phyloP scores from a whole-genome alignment of 2,797 vertebrate genomes.

The Xiphorhynchus erythropygius region DNA sequence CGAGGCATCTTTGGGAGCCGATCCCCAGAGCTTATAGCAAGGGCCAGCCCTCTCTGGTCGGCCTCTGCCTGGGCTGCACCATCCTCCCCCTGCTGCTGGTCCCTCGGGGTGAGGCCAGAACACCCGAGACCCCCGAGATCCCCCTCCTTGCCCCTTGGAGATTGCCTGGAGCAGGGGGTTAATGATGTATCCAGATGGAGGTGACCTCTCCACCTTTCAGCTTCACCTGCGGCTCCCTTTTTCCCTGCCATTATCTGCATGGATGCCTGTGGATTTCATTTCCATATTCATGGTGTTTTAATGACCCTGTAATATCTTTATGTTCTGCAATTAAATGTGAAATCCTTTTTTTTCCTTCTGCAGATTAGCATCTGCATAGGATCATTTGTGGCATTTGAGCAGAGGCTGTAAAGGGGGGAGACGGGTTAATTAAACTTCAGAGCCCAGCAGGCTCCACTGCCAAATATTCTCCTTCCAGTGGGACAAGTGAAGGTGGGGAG shows the following conservation, averaged over 20 bases:
- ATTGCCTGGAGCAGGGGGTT: background rate
- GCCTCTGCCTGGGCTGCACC: background rate
- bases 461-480: background rate
- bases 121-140: fast-evolving
- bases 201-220: constrained; percentile 9
- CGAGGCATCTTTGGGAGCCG: fast-evolving
- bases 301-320: constrained; percentile 55
- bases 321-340: constrained; percentile 47
- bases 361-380: constrained; percentile 38
- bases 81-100: fast-evolving
- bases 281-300: constrained; percentile 66
- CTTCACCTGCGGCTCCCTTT: constrained; percentile 24
- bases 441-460: background rate
- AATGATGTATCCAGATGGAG: background rate
- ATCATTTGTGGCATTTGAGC: constrained; percentile 3
- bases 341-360: background rate
- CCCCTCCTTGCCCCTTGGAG: fast-evolving
- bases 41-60: background rate
- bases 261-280: constrained; percentile 55
- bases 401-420: background rate
- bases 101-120: background rate
- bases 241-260: constrained; percentile 17
- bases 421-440: constrained; percentile 11
- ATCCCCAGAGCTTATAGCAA: background rate
- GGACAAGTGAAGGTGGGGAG: background rate